A percentile compares a stretch with the other conserved stretches of the same genome.
phyloP scores from a whole-genome alignment of 2,113 vertebrate genomes.

The Odocoileus virginianus region DNA sequence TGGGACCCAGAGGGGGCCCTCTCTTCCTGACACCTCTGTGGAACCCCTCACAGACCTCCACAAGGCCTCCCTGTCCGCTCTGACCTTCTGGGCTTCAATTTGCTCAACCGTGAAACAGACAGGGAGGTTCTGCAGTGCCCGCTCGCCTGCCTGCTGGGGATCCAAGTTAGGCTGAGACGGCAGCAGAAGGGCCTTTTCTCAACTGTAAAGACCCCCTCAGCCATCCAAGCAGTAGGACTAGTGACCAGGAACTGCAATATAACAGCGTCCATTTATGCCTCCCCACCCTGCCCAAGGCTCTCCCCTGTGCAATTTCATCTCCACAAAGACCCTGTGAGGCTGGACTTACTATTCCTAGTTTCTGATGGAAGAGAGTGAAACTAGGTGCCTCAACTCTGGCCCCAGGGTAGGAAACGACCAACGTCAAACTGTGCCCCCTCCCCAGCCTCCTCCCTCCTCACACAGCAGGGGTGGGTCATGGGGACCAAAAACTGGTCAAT shows the following conservation, averaged over 20 bases:
- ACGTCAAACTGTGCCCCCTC: neutral
- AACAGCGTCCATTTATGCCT: rapidly evolving
- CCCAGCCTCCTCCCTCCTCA: neutral
- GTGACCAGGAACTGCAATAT: rapidly evolving
- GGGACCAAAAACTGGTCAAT: neutral
- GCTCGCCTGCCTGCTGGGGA: neutral
- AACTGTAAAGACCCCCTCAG: neutral
- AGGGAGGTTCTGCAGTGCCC: neutral
- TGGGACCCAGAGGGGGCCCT: neutral
- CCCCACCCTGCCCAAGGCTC: neutral
- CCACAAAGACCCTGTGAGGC: neutral
- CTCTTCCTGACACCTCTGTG: neutral
- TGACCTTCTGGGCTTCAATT: neutral
- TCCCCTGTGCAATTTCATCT: neutral
- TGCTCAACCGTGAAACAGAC: neutral
- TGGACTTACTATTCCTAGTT: neutral
- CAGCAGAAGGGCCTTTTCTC: neutral
- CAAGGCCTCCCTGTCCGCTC: neutral
- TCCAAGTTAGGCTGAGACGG: neutral
- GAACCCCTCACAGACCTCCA: neutral
- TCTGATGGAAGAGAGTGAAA: neutral
- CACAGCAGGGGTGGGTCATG: neutral
- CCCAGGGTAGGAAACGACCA: neutral
- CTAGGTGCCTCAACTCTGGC: neutral
- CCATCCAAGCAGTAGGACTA: neutral